Evolutionary conservation across 2,113 vertebrate genomes (phyloP), one percentile per base, ranked within the genome.

Genomic region (Hydropotes inermis): DNA sequence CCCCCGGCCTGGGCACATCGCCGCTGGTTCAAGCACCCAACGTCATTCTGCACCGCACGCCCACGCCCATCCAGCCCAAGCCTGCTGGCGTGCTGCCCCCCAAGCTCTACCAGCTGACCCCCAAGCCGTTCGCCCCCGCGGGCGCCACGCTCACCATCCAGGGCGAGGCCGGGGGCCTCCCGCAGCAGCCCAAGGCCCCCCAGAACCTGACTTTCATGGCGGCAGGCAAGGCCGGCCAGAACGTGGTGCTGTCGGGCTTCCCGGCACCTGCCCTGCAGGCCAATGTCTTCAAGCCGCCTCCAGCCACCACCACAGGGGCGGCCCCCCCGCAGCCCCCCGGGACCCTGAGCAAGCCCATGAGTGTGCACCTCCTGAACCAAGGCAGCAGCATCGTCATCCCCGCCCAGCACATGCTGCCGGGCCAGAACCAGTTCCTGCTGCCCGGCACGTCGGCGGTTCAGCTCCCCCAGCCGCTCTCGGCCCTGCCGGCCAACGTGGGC

Each of bases 31-130:
- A 98, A 0, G 98, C 98, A 0, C 99, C 99, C 89, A 99, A 99
- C 19, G 99, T 99, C 95, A 99, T 99, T 98, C 99, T 99, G 74
- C 99, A 99, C 93, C 98, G 99, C 60, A 99, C 99, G 4, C 99
- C 99, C 70, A 99, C 99, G 1, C 99, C 99, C 21, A 99, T 99
- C 98, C 99, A 99, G 92, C 99, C 99, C 97, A 99, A 99, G 60
- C 99, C 99, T 0, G 99, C 99, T 0, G 99, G 99, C 0, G 98
- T 99, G 78, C 99, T 99, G 50, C 99, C 99, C 93, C 99, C 99
- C 70, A 99, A 99, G 98, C 98, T 99, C 47, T 99, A 99, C 98
- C 99, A 99, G 98, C 98, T 99, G 97, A 99, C 98, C 0, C 99
- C 99, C 52, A 99, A 99, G 1, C 98, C 99, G 1, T 99, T 99